Evolutionary conservation across 2,797 vertebrate species (phyloP).

Genomic region (Hozukius guyotensis): DNA sequence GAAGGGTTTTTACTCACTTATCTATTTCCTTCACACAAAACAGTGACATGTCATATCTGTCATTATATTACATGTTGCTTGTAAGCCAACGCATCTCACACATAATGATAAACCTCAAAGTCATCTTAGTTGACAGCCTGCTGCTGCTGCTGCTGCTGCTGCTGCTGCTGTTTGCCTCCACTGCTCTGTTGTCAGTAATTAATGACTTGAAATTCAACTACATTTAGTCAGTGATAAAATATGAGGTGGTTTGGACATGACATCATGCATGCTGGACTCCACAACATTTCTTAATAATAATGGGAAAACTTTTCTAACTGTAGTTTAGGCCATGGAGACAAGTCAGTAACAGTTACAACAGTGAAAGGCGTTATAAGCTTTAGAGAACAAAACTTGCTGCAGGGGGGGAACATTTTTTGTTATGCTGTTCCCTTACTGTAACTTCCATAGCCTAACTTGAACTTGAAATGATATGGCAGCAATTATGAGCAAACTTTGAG

Average conservation of each 20-base stretch:
- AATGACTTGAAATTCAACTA: not conserved
- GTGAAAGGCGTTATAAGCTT: slow-evolving; percentile 2
- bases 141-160: not conserved
- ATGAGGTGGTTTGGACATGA: not conserved
- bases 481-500: not conserved
- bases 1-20: not conserved
- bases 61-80: not conserved
- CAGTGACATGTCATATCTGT: not conserved
- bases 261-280: not conserved
- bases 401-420: not conserved
- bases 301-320: not conserved
- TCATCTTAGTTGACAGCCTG: slow-evolving; percentile 1
- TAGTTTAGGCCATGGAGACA: not conserved
- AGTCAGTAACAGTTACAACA: not conserved
- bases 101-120: slow-evolving; percentile 1
- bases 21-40: not conserved
- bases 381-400: not conserved
- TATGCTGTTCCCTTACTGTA: not conserved
- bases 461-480: slow-evolving; percentile 1
- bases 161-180: not conserved
- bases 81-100: not conserved
- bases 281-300: not conserved
- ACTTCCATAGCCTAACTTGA: not conserved
- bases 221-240: not conserved
- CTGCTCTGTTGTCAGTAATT: slow-evolving; percentile 2